These are phyloP conservation scores for Taxidea taxus DNA, from an alignment of 2,113 vertebrate genomes.

Conservation along the genomic window DNA sequence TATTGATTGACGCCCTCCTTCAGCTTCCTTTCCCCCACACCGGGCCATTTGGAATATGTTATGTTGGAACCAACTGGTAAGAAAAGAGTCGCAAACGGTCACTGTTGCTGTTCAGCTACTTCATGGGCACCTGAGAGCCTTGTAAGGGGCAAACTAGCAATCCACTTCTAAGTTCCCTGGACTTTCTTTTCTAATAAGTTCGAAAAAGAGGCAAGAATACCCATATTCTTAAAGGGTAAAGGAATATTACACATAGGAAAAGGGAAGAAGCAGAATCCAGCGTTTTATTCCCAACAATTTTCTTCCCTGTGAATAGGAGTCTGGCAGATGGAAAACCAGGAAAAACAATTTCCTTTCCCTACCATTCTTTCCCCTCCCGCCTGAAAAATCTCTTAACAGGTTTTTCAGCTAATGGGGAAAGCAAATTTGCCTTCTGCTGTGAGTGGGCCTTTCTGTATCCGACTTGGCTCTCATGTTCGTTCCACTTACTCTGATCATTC, in stretches of 20 bases:
- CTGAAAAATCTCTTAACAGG: constrained; percentile 37
- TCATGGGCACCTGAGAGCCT: neutral
- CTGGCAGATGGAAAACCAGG: constrained; percentile 43
- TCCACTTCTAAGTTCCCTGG: neutral
- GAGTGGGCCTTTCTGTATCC: neutral
- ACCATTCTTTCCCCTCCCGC: constrained; percentile 22
- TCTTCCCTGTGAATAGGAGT: neutral
- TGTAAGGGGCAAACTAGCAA: neutral
- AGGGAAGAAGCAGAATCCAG: neutral
- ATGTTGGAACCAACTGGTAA: neutral
- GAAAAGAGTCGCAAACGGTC: neutral
- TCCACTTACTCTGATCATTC: neutral
- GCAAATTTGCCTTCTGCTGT: constrained; percentile 20
- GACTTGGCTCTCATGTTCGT: neutral
- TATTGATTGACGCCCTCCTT: constrained; percentile 13
- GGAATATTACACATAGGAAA: neutral
- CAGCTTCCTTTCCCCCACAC: neutral
- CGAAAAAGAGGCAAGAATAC: neutral
- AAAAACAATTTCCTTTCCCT: constrained; percentile 20
- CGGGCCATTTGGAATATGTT: neutral
- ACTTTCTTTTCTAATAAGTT: neutral
- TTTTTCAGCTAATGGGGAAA: constrained; percentile 44
- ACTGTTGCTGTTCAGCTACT: neutral
- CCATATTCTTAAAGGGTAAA: neutral
- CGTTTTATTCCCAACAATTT: constrained; percentile 17